A percentile compares a stretch with the other conserved stretches of the same genome.
These are phyloP conservation scores for Cantharis flavilabris DNA, from an alignment of 2,888 invertebrate species.

Conservation along the genomic window DNA sequence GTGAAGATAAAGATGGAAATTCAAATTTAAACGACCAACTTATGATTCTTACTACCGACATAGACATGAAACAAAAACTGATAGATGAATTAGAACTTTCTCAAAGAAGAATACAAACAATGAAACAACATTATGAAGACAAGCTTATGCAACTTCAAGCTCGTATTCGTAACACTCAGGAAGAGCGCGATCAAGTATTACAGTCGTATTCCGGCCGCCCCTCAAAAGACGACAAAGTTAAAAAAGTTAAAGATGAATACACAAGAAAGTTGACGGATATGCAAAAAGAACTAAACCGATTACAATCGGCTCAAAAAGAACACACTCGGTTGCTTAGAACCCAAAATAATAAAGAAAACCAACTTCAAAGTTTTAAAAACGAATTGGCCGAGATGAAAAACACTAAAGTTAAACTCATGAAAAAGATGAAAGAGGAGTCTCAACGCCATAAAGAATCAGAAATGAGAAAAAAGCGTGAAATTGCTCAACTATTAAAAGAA, in stretches of 20 bases:
- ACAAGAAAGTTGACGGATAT: constrained; percentile 82
- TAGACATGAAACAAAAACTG: constrained; percentile 90
- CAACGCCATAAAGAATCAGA: constrained; percentile 85
- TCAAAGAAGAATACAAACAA: constrained; percentile 81
- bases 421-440: constrained; percentile 91
- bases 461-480: constrained; percentile 77
- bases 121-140: constrained; percentile 91
- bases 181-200: constrained; percentile 88
- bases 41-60: constrained; percentile 88
- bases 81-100: constrained; percentile 93
- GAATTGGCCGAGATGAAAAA: constrained; percentile 84
- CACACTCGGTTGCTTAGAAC: constrained; percentile 83
- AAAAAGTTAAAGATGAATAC: constrained; percentile 86
- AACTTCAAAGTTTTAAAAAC: constrained; percentile 70
- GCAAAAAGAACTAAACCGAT: constrained; percentile 82
- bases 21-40: constrained; percentile 78
- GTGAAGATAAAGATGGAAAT: constrained; percentile 60
- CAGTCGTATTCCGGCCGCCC: constrained; percentile 54
- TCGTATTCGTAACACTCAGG: constrained; percentile 85
- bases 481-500: constrained; percentile 89
- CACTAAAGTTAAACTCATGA: constrained; percentile 83
- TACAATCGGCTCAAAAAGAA: constrained; percentile 87
- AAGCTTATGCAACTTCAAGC: constrained; percentile 82
- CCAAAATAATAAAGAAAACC: constrained; percentile 77
- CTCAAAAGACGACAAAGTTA: constrained; percentile 71